phyloP scores from a whole-genome alignment of 2,888 invertebrate species.

The Adelphocoris suturalis region DNA sequence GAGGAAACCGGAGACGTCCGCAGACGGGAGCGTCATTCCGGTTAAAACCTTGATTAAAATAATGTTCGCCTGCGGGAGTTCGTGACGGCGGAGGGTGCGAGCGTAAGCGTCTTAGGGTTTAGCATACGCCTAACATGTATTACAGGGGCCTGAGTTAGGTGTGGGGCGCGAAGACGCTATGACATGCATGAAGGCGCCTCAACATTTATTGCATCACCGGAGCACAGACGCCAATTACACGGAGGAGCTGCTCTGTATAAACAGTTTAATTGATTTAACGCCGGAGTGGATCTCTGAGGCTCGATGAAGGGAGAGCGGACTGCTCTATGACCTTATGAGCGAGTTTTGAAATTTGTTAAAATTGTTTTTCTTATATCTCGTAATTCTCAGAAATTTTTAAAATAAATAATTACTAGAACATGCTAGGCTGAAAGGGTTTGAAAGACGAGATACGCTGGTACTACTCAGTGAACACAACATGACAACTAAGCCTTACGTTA shows the following conservation, averaged over 20 bases:
- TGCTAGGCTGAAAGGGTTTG: too few relatives aligned
- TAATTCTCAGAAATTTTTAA: too few relatives aligned
- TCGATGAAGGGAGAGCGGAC: not conserved
- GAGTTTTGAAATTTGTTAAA: not conserved
- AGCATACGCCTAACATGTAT: slow-evolving; percentile 73
- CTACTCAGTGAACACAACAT: too few relatives aligned
- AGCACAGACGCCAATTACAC: slow-evolving; percentile 63
- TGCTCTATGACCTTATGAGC: not conserved
- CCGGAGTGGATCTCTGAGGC: not conserved
- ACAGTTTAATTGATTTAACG: slow-evolving; percentile 69
- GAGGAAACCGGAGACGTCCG: slow-evolving; percentile 37
- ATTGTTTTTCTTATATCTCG: too few relatives aligned
- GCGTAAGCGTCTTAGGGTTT: slow-evolving; percentile 72
- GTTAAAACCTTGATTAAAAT: slow-evolving; percentile 72
- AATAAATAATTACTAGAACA: too few relatives aligned
- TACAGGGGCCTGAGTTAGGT: slow-evolving; percentile 53
- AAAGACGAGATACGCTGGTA: too few relatives aligned
- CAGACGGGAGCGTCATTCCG: slow-evolving; percentile 66
- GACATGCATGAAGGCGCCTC: slow-evolving; percentile 68
- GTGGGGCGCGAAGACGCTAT: slow-evolving; percentile 44
- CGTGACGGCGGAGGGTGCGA: slow-evolving; percentile 22
- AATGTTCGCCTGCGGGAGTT: slow-evolving; percentile 54
- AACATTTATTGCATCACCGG: slow-evolving; percentile 68
- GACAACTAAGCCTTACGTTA: too few relatives aligned
- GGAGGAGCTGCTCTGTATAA: slow-evolving; percentile 70